Evolutionary conservation across 2,888 invertebrate species (phyloP).

Genomic region (Oxycera nigricornis): DNA sequence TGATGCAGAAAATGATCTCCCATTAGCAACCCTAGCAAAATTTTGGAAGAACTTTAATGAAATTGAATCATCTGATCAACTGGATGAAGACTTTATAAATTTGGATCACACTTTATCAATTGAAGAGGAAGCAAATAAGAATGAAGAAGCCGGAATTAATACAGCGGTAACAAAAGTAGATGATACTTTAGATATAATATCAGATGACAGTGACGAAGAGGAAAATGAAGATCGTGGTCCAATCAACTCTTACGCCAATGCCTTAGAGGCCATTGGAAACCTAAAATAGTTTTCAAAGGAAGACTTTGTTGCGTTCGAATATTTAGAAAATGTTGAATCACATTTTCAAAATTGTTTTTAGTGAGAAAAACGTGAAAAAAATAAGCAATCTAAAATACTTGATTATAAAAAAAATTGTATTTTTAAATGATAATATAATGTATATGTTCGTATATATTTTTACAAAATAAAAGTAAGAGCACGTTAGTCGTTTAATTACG

Average conservation of each 20-base stretch:
- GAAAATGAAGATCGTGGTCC: too few relatives aligned
- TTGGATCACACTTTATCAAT: neutral
- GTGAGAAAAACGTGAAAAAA: neutral
- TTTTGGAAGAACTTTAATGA: neutral
- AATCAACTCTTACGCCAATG: neutral
- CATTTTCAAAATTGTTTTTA: neutral
- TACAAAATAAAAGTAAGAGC: too few relatives aligned
- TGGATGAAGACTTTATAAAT: too few relatives aligned
- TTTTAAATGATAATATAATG: neutral
- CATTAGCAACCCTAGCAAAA: neutral
- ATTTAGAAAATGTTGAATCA: neutral
- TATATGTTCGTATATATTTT: neutral
- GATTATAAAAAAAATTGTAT: neutral
- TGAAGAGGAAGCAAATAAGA: neutral
- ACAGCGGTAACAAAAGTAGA: neutral
- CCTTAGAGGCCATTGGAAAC: neutral
- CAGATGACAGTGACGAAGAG: neutral
- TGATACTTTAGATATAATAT: neutral
- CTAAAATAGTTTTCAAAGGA: neutral
- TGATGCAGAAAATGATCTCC: too few relatives aligned
- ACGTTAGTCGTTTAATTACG: too few relatives aligned
- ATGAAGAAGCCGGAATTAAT: too few relatives aligned
- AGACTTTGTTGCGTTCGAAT: too few relatives aligned
- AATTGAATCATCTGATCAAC: neutral
- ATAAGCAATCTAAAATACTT: neutral